A percentile compares a stretch with the other conserved stretches of the same genome.
Conservation (phyloP, 2,888 invertebrate species). For the Idaea biselata region DNA sequence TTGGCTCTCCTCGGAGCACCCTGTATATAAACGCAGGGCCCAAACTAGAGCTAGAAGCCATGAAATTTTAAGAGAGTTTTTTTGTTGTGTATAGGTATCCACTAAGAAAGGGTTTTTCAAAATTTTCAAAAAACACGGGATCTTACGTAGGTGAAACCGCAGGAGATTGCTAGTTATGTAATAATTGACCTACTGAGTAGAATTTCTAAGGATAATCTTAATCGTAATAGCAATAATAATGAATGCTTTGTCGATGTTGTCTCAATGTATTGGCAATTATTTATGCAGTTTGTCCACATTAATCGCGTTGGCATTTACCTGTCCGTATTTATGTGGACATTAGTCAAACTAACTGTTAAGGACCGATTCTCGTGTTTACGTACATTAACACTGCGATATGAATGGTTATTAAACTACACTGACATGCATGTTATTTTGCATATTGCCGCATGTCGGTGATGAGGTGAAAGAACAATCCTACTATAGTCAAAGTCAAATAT, state of each 20-base stretch:
- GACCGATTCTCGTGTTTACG: conserved; percentile 20
- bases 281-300: conserved; percentile 53
- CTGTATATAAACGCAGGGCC: too few relatives aligned
- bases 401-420: background rate
- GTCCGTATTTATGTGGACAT: conserved; percentile 42
- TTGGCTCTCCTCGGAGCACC: too few relatives aligned
- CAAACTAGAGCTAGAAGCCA: too few relatives aligned
- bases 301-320: conserved; percentile 45
- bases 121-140: too few relatives aligned
- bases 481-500: too few relatives aligned
- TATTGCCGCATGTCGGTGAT: background rate
- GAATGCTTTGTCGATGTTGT: conserved; percentile 3
- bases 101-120: too few relatives aligned
- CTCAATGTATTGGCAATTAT: conserved; percentile 37
- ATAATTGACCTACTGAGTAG: too few relatives aligned
- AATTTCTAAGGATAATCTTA: too few relatives aligned
- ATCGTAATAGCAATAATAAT: background rate
- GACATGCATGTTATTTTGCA: background rate
- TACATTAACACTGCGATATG: conserved; percentile 14
- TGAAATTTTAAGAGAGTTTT: too few relatives aligned
- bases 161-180: too few relatives aligned
- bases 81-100: too few relatives aligned
- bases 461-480: background rate
- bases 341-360: conserved; percentile 41
- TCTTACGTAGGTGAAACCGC: too few relatives aligned